Percentiles rank a stretch among this genome's conserved stretches.
phyloP scores from a whole-genome alignment of 2,113 vertebrate genomes.

The Puffinus mauretanicus region DNA sequence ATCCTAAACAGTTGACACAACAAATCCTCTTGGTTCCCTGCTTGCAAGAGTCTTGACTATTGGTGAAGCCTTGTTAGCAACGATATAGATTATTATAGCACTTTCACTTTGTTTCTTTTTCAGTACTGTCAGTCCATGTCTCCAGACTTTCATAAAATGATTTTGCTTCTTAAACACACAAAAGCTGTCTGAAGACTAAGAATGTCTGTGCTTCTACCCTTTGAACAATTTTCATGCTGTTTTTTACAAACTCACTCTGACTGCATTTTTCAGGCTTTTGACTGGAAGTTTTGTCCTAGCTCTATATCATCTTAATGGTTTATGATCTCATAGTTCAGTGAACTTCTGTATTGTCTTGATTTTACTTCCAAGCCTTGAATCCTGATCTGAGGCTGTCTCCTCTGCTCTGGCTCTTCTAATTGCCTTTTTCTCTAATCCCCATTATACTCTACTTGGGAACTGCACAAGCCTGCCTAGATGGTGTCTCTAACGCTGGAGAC shows the following conservation, averaged over 20 bases:
- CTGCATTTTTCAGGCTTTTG: constrained; percentile 2
- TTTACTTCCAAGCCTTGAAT: constrained; percentile 24
- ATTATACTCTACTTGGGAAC: neutral
- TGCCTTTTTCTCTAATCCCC: neutral
- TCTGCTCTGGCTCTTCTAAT: neutral
- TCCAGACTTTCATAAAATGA: constrained; percentile 1
- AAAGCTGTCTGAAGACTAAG: constrained; percentile 6
- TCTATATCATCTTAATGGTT: neutral
- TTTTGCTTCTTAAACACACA: constrained; percentile 14
- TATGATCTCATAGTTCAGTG: constrained; percentile 37
- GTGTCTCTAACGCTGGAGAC: neutral
- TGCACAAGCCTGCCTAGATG: neutral
- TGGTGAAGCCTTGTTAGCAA: neutral
- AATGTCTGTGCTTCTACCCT: neutral
- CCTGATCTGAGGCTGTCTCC: neutral
- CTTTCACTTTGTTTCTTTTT: neutral
- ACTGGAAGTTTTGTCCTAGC: neutral
- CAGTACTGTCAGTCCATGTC: neutral
- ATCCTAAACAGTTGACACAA: neutral
- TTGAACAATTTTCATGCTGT: constrained; percentile 27
- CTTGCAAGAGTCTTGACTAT: neutral
- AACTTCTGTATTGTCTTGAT: constrained; percentile 22
- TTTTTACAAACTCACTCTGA: constrained; percentile 7
- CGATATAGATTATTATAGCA: neutral
- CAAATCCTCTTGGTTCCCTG: neutral